phyloP scores from a whole-genome alignment of 1,140 invertebrate genomes.

The Drosophila sproati region DNA sequence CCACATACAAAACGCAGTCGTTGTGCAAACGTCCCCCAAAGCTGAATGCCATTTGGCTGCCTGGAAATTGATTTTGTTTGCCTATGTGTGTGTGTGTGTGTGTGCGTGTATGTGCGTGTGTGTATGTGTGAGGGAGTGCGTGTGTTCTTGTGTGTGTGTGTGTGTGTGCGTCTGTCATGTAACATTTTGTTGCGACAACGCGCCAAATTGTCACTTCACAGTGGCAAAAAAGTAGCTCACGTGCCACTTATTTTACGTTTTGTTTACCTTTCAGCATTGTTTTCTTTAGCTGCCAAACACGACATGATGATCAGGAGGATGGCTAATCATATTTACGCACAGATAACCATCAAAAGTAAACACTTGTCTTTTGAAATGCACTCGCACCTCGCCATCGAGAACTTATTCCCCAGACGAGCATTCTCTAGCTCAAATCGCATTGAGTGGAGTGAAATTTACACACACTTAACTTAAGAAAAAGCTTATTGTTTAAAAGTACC shows the following conservation, averaged over 20 bases:
- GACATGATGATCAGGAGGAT: background rate
- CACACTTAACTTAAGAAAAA: no score
- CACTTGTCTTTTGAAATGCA: background rate
- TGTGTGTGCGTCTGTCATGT: constrained; percentile 32
- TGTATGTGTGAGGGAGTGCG: constrained; percentile 17
- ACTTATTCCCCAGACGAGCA: no score
- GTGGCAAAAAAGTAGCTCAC: constrained; percentile 52
- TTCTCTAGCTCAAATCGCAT: no score
- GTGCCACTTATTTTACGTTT: constrained; percentile 58
- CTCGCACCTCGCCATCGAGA: no score
- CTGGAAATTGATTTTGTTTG: constrained; percentile 75
- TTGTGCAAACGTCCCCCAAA: constrained; percentile 33
- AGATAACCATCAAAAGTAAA: background rate
- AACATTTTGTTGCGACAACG: constrained; percentile 74
- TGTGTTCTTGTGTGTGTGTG: constrained; percentile 20
- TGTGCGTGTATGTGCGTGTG: constrained; percentile 12
- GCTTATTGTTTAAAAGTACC: no score
- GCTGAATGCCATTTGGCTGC: constrained; percentile 48
- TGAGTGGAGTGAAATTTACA: no score
- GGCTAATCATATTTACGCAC: constrained; percentile 1
- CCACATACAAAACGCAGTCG: background rate
- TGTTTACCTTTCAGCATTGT: constrained; percentile 45
- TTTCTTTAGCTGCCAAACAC: background rate
- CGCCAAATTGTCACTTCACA: constrained; percentile 61
- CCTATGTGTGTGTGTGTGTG: constrained; percentile 5